Conservation (phyloP, 2,888 invertebrate genomes). For the Liodrosophila aerea region DNA sequence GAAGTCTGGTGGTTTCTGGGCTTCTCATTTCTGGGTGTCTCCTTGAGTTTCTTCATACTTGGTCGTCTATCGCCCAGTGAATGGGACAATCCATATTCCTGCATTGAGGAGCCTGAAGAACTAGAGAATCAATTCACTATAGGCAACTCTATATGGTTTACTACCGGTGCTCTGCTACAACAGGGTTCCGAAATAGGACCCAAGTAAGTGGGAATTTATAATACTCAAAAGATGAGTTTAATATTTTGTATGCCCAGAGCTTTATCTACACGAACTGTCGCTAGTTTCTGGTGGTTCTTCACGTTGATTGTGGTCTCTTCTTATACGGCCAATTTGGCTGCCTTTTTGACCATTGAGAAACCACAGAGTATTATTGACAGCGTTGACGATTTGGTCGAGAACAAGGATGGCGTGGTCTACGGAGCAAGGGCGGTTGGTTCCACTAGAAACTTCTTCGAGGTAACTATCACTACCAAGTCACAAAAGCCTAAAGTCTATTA, state of each 20-base stretch:
- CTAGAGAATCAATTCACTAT: constrained; percentile 92
- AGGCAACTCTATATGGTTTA: constrained; percentile 94
- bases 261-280: constrained; percentile 92
- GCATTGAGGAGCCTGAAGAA: constrained; percentile 91
- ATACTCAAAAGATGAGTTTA: not conserved
- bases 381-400: constrained; percentile 90
- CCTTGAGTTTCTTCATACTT: constrained; percentile 89
- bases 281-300: constrained; percentile 95
- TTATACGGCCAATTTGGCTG: constrained; percentile 95
- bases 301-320: constrained; percentile 90
- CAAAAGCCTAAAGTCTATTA: no score
- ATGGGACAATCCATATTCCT: constrained; percentile 94
- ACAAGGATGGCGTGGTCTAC: constrained; percentile 91
- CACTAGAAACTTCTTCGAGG: constrained; percentile 94
- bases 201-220: constrained; percentile 84
- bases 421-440: constrained; percentile 93
- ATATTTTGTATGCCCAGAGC: constrained; percentile 84
- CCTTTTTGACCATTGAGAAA: constrained; percentile 92
- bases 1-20: constrained; percentile 92
- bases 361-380: constrained; percentile 88
- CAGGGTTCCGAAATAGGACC: constrained; percentile 95
- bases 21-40: constrained; percentile 90
- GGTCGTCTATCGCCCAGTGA: constrained; percentile 92
- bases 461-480: constrained; percentile 83
- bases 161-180: constrained; percentile 92